Conservation (phyloP, 2,113 vertebrate genomes). For the Perca flavescens region DNA sequence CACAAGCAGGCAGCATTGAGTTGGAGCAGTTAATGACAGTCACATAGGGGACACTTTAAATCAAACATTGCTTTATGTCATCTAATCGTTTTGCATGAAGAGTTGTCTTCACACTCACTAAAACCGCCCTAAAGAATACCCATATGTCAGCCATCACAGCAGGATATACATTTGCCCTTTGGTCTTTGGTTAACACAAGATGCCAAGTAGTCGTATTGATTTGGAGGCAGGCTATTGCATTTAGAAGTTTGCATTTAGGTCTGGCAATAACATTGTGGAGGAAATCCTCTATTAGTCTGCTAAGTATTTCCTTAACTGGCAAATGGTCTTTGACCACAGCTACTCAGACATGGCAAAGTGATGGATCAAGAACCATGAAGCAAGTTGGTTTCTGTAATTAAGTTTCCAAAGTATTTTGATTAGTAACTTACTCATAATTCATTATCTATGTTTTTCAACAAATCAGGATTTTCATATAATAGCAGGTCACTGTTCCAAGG, state of each 20-base stretch:
- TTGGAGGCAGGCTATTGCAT: background rate
- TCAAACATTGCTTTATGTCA: background rate
- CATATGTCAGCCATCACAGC: conserved; percentile 2
- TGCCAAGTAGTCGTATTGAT: conserved; percentile 14
- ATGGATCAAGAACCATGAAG: conserved; percentile 11
- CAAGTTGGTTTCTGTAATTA: conserved; percentile 20
- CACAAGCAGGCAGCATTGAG: background rate
- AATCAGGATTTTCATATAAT: background rate
- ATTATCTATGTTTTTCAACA: background rate
- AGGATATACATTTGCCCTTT: conserved; percentile 18
- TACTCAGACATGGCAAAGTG: background rate
- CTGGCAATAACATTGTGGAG: conserved; percentile 11
- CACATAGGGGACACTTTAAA: background rate
- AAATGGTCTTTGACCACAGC: background rate
- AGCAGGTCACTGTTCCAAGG: background rate
- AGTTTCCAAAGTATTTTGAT: conserved; percentile 18
- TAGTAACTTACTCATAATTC: conserved; percentile 1
- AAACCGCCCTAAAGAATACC: background rate
- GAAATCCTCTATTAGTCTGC: conserved; percentile 7
- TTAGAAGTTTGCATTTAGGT: background rate
- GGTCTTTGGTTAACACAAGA: conserved; percentile 22
- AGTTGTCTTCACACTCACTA: background rate
- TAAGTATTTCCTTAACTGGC: background rate
- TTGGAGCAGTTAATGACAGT: background rate
- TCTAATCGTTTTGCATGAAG: background rate